phyloP scores from a whole-genome alignment of 2,113 vertebrate species.

The Pollachius pollachius region DNA sequence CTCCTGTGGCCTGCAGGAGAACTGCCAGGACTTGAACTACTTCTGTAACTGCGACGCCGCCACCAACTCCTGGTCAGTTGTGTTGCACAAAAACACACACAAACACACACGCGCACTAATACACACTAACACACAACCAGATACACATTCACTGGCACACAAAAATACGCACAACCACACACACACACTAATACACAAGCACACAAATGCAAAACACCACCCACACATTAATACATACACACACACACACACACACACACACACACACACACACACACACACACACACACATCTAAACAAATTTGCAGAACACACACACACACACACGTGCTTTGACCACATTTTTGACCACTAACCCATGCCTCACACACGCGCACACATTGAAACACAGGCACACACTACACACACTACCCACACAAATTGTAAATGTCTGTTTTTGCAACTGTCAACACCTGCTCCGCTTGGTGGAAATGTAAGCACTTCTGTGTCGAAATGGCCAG shows the following conservation, averaged over 20 bases:
- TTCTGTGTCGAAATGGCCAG: not conserved
- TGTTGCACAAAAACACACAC: not conserved
- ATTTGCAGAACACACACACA: not conserved
- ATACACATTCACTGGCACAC: not conserved
- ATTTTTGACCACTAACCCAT: too few relatives aligned
- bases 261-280: slow-evolving; percentile 1
- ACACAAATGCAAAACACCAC: not conserved
- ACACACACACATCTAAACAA: not conserved
- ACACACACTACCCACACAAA: not conserved
- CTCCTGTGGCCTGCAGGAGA: slow-evolving; percentile 92
- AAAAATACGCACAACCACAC: not conserved
- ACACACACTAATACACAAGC: slow-evolving; percentile 1
- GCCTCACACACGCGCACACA: too few relatives aligned
- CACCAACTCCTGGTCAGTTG: slow-evolving; percentile 82
- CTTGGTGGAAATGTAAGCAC: not conserved
- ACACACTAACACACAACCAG: not conserved
- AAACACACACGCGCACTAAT: not conserved
- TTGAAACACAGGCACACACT: not conserved
- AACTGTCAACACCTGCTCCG: not conserved
- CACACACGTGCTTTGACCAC: not conserved
- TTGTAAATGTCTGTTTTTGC: not conserved
- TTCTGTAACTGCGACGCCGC: slow-evolving; percentile 98
- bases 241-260: not conserved
- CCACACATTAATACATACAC: not conserved
- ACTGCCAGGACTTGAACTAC: slow-evolving; percentile 89